A percentile compares a stretch with the other conserved stretches of the same genome.
These are phyloP conservation scores for Epinephelus lanceolatus DNA, from an alignment of 2,113 vertebrate species.

Conservation along the genomic window DNA sequence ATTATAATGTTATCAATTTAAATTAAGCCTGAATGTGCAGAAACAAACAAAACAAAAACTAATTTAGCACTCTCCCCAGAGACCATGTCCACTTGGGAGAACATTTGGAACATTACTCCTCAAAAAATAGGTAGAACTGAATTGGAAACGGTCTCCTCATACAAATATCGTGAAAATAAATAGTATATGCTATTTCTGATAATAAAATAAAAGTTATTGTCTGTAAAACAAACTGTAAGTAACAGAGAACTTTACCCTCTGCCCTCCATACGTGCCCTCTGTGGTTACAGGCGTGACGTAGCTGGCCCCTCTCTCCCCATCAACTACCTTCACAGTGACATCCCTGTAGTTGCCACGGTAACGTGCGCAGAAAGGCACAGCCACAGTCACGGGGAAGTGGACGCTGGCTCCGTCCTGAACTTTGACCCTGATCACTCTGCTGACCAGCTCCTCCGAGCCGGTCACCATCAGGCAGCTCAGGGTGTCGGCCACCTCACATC, in stretches of 20 bases:
- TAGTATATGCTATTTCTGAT: not conserved
- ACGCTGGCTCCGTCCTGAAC: constrained; percentile 43
- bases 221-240: not conserved
- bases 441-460: constrained; percentile 90
- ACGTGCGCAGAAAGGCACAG: constrained; percentile 84
- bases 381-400: constrained; percentile 85
- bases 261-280: constrained; percentile 79
- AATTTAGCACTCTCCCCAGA: not conserved
- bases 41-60: not conserved
- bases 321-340: constrained; percentile 86
- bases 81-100: not conserved
- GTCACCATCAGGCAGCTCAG: constrained; percentile 83
- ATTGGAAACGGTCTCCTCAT: not conserved
- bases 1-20: not conserved
- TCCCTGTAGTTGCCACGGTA: constrained; percentile 88
- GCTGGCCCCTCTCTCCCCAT: constrained; percentile 73
- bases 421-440: constrained; percentile 85
- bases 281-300: constrained; percentile 78
- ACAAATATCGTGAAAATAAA: not conserved
- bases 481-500: constrained; percentile 80
- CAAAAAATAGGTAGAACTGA: not conserved
- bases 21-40: not conserved
- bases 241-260: constrained; percentile 76
- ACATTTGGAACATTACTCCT: not conserved
- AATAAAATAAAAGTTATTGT: not conserved